Evolutionary conservation across 2,888 invertebrate species (phyloP).

Genomic region (Molorchus minor): DNA sequence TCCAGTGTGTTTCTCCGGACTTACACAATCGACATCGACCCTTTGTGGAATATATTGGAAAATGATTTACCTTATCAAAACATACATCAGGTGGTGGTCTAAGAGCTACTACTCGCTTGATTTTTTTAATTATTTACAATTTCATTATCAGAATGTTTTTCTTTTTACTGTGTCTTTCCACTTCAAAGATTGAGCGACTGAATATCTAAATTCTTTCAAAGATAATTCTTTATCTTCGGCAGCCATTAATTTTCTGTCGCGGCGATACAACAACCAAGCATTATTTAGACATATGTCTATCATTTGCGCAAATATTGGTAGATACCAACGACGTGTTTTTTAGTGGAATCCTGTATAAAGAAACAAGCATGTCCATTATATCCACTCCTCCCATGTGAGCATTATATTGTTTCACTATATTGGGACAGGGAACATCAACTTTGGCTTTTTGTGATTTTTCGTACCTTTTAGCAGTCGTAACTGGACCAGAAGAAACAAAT

Average conservation of each 20-base stretch:
- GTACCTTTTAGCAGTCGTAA: conserved; percentile 19
- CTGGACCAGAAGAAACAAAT: conserved; percentile 21
- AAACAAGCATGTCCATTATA: conserved; percentile 18
- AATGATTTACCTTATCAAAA: conserved; percentile 12
- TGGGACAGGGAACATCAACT: conserved; percentile 18
- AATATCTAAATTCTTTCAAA: conserved; percentile 24
- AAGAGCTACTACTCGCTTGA: conserved; percentile 8
- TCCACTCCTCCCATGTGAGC: conserved; percentile 28
- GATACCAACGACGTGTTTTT: conserved; percentile 23
- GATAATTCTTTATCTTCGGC: conserved; percentile 5
- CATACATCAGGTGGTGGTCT: conserved; percentile 17
- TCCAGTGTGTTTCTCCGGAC: conserved; percentile 13
- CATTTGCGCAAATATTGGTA: conserved; percentile 16
- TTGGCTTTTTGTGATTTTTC: conserved; percentile 21
- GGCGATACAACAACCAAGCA: conserved; percentile 22
- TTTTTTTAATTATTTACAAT: conserved; percentile 14
- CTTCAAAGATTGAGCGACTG: conserved; percentile 10
- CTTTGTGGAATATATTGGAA: conserved; percentile 14
- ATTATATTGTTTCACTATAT: conserved; percentile 26
- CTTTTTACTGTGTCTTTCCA: too few species aligned
- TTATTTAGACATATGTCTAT: conserved; percentile 24
- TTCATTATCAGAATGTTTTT: too few species aligned
- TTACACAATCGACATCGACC: conserved; percentile 16
- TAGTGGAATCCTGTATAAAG: conserved; percentile 23
- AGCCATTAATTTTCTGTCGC: conserved; percentile 15